A percentile compares a stretch with the other conserved stretches of the same genome.
These are phyloP conservation scores for zebrafish (Danio rerio) DNA, from an alignment of 2,113 vertebrate species.

Conservation along the genomic window DNA sequence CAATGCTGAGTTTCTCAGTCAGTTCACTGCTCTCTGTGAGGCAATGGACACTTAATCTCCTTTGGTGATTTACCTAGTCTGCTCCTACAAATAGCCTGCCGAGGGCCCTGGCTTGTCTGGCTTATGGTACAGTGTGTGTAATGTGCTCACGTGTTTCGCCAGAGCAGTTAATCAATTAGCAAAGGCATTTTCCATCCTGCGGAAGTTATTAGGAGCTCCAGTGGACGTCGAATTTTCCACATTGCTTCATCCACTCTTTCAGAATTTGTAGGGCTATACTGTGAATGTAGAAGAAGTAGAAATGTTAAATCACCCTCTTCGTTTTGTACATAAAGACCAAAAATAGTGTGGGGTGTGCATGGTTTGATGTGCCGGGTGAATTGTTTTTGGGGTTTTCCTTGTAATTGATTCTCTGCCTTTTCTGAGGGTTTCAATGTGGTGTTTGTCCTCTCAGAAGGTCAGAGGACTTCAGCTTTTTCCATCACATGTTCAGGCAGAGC, in stretches of 20 bases:
- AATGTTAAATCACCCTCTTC: constrained; percentile 13
- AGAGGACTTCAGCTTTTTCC: constrained; percentile 5
- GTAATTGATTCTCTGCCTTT: constrained; percentile 39
- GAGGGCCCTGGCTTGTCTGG: constrained; percentile 56
- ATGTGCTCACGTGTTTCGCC: constrained; percentile 46
- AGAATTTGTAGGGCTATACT: not conserved
- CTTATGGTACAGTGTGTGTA: constrained; percentile 25
- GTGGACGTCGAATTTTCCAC: not conserved
- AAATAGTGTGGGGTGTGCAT: not conserved
- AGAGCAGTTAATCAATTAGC: constrained; percentile 44
- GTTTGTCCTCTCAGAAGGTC: constrained; percentile 35
- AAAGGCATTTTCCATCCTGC: constrained; percentile 34
- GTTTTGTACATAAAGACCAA: not conserved
- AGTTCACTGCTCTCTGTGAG: constrained; percentile 27
- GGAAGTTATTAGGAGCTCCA: constrained; percentile 20
- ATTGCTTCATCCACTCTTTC: not conserved
- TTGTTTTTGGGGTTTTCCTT: constrained; percentile 30
- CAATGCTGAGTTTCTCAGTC: constrained; percentile 29
- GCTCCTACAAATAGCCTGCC: constrained; percentile 69
- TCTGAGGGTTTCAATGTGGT: constrained; percentile 12
- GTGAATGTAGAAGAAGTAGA: constrained; percentile 4
- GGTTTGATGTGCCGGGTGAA: not conserved
- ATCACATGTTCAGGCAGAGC: constrained; percentile 33
- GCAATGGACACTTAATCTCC: constrained; percentile 67
- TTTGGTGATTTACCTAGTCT: constrained; percentile 67